These are phyloP conservation scores for Zaprionus davidi DNA, from an alignment of 1,140 invertebrate genomes.

Conservation along the genomic window DNA sequence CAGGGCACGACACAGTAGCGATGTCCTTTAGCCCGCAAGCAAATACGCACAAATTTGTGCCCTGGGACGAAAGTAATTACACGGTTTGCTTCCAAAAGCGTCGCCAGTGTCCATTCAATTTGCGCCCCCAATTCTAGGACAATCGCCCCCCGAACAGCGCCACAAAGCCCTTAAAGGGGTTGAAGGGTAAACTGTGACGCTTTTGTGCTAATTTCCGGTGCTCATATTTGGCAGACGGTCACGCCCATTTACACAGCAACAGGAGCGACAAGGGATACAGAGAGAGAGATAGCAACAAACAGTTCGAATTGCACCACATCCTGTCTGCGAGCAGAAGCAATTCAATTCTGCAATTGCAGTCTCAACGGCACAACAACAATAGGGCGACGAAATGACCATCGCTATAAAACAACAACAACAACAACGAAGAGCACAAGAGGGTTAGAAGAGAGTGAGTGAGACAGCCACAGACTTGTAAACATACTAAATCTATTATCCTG, in stretches of 20 bases:
- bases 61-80: conserved; percentile 67
- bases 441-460: conserved; percentile 16
- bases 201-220: conserved; percentile 79
- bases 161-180: conserved; percentile 1
- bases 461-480: conserved; percentile 52
- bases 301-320: conserved; percentile 74
- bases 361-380: conserved; percentile 41
- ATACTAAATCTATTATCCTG: conserved; percentile 75
- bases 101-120: conserved; percentile 69
- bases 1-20: no score
- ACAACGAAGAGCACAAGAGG: conserved; percentile 19
- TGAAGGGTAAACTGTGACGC: conserved; percentile 35
- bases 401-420: conserved; percentile 4
- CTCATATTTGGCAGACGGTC: conserved; percentile 76
- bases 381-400: conserved; percentile 20
- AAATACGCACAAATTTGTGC: conserved; percentile 46
- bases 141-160: neutral
- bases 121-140: conserved; percentile 23
- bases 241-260: conserved; percentile 65
- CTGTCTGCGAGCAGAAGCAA: conserved; percentile 55
- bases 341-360: conserved; percentile 62
- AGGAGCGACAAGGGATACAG: neutral
- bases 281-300: conserved; percentile 24
- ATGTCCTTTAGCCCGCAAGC: conserved; percentile 29
- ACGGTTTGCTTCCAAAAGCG: conserved; percentile 41